phyloP scores from a whole-genome alignment of 2,888 invertebrate genomes.

The Sarcophaga rosellei region DNA sequence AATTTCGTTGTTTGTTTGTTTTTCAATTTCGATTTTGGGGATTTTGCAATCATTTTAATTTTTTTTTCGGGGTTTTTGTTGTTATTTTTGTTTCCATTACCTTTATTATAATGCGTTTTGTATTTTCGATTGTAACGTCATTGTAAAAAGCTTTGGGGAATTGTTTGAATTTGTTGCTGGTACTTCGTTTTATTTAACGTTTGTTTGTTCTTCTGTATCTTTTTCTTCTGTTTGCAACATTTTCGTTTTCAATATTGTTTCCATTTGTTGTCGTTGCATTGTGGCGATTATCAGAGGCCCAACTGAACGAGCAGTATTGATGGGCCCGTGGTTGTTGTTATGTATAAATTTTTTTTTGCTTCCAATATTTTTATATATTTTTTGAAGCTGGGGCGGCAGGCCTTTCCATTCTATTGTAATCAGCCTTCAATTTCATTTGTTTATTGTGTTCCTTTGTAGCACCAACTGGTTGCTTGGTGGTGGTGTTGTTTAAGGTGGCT shows the following conservation, averaged over 20 bases:
- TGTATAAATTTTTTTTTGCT: constrained; percentile 20
- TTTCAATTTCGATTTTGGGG: background rate
- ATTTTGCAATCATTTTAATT: constrained; percentile 14
- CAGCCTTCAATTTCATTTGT: constrained; percentile 67
- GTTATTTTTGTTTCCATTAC: constrained; percentile 35
- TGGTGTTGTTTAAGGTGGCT: constrained; percentile 64
- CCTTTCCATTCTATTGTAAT: constrained; percentile 40
- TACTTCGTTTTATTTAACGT: background rate
- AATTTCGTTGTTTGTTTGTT: constrained; percentile 32
- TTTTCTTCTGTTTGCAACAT: constrained; percentile 6
- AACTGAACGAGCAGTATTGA: constrained; percentile 10
- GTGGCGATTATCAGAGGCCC: constrained; percentile 33
- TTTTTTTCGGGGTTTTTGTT: constrained; percentile 8
- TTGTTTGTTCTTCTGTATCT: background rate
- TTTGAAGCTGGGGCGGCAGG: constrained; percentile 38
- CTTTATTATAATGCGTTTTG: constrained; percentile 66
- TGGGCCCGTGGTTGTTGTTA: constrained; percentile 22
- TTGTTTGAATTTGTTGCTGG: constrained; percentile 39
- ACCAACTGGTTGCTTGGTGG: background rate
- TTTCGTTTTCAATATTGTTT: constrained; percentile 63
- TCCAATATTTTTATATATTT: constrained; percentile 22
- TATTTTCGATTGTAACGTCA: constrained; percentile 66
- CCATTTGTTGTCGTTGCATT: constrained; percentile 29
- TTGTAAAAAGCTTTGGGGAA: constrained; percentile 66
- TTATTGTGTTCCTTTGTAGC: constrained; percentile 48